Evolutionary conservation across 2,888 invertebrate genomes (phyloP), one percentile per base, ranked within the genome.

Genomic region (Leistus spinibarbis): DNA sequence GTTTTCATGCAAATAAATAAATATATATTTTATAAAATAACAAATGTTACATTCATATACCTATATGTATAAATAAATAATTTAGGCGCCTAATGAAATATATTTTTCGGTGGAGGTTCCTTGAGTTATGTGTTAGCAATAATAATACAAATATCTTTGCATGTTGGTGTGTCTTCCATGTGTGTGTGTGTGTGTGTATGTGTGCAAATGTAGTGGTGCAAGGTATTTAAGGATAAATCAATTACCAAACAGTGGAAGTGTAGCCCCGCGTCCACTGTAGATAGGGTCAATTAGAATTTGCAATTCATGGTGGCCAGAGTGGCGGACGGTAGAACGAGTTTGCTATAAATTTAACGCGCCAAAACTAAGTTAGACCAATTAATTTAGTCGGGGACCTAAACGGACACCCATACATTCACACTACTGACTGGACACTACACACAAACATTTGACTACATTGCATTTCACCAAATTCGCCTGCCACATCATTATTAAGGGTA

Each of bases 341-440:
- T 78, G 80, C 82, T 79, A 82, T 83, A 83, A 83, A 83, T 83
- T 83, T 79, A 76, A 79, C 79, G 77, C 79, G 80, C 79, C 78
- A 80, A 82, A 83, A 82, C 81, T 81, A 80, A 81, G 79, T 81
- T 80, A 82, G 79, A 82, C 81, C 83, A 82, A 83, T 83, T 83
- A 83, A 82, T 83, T 82, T 79, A 79, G 79, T 76, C 80, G 77
- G 76, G 80, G 79, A 79, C 79, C 40, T 56, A 60, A 20, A 60
- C 17, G 22, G 20, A 60, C 16, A 19, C 60, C 17, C 9, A 60
- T 16, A n/a, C 57, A 57, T 16, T 16, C 57, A 4, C 9, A 57
- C 57, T n/a, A n/a, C n/a, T n/a, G n/a, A n/a, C n/a, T n/a, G n/a
- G n/a, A 57, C 20, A 57, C 57, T 62, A 64, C 64, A 64, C 22